Evolutionary conservation across 2,888 invertebrate species (phyloP).

Genomic region (Teleogryllus oceanicus): DNA sequence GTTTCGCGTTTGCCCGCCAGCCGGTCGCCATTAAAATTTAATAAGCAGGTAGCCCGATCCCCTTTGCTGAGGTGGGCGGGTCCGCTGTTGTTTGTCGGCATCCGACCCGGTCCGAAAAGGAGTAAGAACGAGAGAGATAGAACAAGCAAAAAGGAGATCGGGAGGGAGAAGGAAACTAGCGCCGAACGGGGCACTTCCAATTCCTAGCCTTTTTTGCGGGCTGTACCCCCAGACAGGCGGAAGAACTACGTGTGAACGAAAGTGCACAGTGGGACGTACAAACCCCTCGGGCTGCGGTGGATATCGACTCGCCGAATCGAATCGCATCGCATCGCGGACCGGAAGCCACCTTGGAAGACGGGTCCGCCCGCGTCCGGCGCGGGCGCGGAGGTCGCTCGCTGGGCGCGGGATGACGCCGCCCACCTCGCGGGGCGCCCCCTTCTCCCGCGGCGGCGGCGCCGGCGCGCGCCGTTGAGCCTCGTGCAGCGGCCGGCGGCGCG

Average conservation of each 20-base stretch:
- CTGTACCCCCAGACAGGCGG: no score
- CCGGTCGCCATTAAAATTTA: constrained; percentile 4
- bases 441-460: neutral
- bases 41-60: neutral
- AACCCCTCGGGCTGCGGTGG: no score
- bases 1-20: no score
- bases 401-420: neutral
- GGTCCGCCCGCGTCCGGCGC: neutral
- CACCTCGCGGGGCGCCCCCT: neutral
- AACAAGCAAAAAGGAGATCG: neutral
- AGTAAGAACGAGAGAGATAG: neutral
- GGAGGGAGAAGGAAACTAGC: no score
- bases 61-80: neutral
- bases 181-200: no score
- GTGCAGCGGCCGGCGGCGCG: neutral
- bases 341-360: no score
- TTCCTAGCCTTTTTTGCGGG: no score
- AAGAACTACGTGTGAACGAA: no score
- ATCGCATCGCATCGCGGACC: no score
- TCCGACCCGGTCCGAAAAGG: neutral
- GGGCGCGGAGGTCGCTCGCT: neutral
- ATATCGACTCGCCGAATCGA: no score
- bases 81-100: neutral
- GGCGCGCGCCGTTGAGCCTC: neutral
- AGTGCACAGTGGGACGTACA: no score